A percentile compares a stretch with the other conserved stretches of the same genome.
These are phyloP conservation scores for Drosophila busckii DNA, from an alignment of 1,140 invertebrate genomes.

Conservation along the genomic window DNA sequence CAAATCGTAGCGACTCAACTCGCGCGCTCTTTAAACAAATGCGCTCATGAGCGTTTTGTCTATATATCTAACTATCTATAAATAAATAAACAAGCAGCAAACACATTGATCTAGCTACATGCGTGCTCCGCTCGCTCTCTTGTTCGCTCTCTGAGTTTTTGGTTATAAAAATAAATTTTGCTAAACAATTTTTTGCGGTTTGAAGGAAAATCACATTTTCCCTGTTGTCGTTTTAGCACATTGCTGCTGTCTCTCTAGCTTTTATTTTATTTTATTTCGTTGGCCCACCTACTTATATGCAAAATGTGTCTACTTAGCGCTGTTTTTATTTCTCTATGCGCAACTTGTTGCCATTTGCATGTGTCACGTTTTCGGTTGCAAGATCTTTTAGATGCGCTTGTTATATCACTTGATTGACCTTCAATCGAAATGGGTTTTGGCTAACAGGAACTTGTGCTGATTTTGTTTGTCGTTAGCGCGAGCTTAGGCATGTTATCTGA, in stretches of 20 bases:
- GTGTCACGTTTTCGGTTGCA: conserved; percentile 42
- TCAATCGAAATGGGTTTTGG: not conserved
- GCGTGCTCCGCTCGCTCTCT: not conserved
- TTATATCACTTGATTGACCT: conserved; percentile 30
- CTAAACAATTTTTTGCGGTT: conserved; percentile 59
- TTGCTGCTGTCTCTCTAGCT: conserved; percentile 26
- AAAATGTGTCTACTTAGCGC: conserved; percentile 10
- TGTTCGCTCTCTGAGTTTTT: conserved; percentile 21
- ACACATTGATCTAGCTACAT: conserved; percentile 20
- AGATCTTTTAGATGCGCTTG: conserved; percentile 17
- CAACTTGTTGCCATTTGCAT: conserved; percentile 59
- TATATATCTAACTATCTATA: conserved; percentile 62
- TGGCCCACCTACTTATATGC: conserved; percentile 2
- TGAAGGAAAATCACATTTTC: conserved; percentile 64
- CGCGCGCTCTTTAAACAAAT: conserved; percentile 15
- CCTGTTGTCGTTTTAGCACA: conserved; percentile 42
- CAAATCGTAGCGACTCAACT: conserved; percentile 26
- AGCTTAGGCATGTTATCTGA: too few relatives aligned
- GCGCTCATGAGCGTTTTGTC: conserved; percentile 33
- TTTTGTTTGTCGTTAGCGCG: not conserved
- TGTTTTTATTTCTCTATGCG: conserved; percentile 41
- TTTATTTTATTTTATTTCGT: conserved; percentile 23
- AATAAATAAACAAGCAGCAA: conserved; percentile 55
- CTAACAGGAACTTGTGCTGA: not conserved
- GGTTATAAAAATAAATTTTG: conserved; percentile 72